Evolutionary conservation across 2,113 vertebrate species (phyloP).

Genomic region (Trichomycterus rosablanca): DNA sequence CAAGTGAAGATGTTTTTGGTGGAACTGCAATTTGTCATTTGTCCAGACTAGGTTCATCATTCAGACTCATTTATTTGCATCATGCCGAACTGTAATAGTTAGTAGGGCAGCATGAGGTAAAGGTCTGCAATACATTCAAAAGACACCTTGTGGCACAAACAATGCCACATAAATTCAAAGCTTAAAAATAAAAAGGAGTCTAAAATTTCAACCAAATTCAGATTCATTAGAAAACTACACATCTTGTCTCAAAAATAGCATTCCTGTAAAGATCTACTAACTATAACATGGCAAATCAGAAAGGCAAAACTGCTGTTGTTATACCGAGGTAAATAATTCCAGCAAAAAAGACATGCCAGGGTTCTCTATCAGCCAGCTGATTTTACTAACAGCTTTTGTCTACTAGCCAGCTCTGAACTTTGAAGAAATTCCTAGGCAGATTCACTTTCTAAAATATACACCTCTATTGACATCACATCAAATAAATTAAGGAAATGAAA

Average conservation of each 20-base stretch:
- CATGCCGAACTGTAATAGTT: not conserved
- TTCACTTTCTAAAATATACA: no score
- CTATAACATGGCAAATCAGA: constrained; percentile 37
- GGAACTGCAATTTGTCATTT: constrained; percentile 3
- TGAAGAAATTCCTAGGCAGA: no score
- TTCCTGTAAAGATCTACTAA: constrained; percentile 30
- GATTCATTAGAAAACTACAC: not conserved
- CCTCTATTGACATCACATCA: no score
- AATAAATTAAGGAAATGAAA: no score
- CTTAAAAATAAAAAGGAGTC: constrained; percentile 27
- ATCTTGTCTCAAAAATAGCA: constrained; percentile 33
- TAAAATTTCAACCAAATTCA: constrained; percentile 25
- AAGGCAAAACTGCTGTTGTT: constrained; percentile 8
- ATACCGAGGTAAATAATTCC: no score
- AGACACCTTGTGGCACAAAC: constrained; percentile 30
- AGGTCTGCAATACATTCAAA: constrained; percentile 43
- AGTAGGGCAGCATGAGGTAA: constrained; percentile 1
- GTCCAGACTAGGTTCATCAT: constrained; percentile 12
- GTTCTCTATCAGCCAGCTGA: no score
- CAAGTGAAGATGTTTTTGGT: constrained; percentile 26
- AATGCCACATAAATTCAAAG: constrained; percentile 31
- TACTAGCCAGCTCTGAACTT: no score
- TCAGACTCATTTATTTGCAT: not conserved
- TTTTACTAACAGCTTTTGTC: no score
- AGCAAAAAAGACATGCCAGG: no score